phyloP scores from a whole-genome alignment of 1,140 invertebrate species.

The Drosophila ironensis region DNA sequence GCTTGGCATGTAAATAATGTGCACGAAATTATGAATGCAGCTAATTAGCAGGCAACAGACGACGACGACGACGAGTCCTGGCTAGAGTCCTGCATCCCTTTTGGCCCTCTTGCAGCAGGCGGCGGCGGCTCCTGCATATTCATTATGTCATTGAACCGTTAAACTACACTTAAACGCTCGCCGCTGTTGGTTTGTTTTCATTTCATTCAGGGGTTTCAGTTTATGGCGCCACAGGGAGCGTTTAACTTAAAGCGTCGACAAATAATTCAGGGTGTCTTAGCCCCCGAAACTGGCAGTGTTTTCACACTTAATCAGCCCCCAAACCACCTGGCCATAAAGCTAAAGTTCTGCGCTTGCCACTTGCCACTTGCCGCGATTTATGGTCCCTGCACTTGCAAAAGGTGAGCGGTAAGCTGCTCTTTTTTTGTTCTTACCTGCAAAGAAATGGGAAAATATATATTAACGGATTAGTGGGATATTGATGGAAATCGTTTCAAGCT shows the following conservation, averaged over 20 bases:
- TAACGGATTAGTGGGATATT: constrained; percentile 25
- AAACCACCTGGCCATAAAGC: constrained; percentile 23
- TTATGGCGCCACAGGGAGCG: constrained; percentile 67
- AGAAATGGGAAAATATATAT: constrained; percentile 29
- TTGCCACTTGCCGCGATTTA: constrained; percentile 70
- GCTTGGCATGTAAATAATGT: constrained; percentile 80
- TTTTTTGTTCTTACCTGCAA: constrained; percentile 56
- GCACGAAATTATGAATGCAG: constrained; percentile 78
- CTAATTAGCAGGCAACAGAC: constrained; percentile 60
- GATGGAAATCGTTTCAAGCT: constrained; percentile 13
- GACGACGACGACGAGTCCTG: constrained; percentile 6
- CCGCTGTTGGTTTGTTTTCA: constrained; percentile 26
- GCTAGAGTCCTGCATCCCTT: neutral
- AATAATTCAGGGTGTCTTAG: constrained; percentile 49
- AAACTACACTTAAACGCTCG: constrained; percentile 70
- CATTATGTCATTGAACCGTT: constrained; percentile 81
- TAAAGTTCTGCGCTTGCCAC: constrained; percentile 44
- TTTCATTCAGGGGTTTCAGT: constrained; percentile 13
- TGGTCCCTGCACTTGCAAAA: constrained; percentile 25
- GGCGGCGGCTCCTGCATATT: constrained; percentile 52
- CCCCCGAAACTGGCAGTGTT: neutral
- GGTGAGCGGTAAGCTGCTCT: constrained; percentile 7
- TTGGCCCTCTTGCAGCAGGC: constrained; percentile 11
- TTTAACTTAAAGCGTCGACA: constrained; percentile 78
- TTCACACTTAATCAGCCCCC: neutral